Conservation (phyloP, 2,888 invertebrate species). For the Antheraea assamensis region DNA sequence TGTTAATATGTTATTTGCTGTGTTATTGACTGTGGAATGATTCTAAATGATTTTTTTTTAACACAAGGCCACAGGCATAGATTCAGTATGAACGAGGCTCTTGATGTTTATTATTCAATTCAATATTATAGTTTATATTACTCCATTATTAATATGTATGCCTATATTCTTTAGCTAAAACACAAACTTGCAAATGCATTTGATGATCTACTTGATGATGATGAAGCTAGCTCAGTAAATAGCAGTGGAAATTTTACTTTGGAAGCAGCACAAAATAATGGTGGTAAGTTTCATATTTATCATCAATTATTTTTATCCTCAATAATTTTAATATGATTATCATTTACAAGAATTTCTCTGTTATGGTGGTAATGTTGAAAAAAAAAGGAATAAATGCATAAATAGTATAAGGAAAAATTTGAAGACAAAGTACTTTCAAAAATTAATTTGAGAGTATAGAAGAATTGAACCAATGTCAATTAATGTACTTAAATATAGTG, state of each 20-base stretch:
- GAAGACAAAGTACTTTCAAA: no score
- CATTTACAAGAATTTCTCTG: neutral
- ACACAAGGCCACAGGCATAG: neutral
- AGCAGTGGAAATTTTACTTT: conserved; percentile 77
- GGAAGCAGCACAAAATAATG: conserved; percentile 63
- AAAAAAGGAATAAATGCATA: neutral
- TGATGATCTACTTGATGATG: conserved; percentile 85
- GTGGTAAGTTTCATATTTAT: conserved; percentile 37
- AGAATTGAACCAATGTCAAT: no score
- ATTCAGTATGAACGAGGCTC: no score
- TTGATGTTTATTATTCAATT: neutral
- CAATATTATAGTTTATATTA: neutral
- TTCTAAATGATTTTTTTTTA: neutral
- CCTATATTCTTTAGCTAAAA: conserved; percentile 79
- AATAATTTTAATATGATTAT: no score
- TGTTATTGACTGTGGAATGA: neutral
- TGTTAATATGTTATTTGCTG: neutral
- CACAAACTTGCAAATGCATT: conserved; percentile 85
- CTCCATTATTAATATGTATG: neutral
- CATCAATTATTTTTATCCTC: neutral
- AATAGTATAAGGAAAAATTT: neutral
- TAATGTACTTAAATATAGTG: neutral
- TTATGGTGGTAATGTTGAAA: neutral
- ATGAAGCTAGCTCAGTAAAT: conserved; percentile 84
- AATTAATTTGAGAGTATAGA: no score